Percentiles rank a stretch among this genome's conserved stretches.
phyloP scores from a whole-genome alignment of 35 echinoderm and acorn worm species.

The Ophiothrix spiculata region DNA sequence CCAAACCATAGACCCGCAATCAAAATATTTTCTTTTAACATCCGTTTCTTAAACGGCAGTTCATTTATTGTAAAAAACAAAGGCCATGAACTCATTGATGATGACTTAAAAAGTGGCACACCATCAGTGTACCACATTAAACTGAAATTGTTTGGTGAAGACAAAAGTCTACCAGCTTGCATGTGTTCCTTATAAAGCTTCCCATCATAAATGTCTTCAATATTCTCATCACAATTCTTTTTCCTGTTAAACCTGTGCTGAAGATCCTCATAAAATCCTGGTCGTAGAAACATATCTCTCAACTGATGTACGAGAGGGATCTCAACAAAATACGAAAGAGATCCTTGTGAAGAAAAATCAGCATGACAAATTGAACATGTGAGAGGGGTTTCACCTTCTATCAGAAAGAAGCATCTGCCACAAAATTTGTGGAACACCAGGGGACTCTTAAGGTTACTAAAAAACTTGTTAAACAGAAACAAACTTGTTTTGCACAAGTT shows the following conservation, averaged over 20 bases:
- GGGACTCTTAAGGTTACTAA: background rate
- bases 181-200: slow-evolving; percentile 20
- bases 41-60: slow-evolving; percentile 29
- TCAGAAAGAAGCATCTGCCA: background rate
- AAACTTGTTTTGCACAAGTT: background rate
- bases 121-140: slow-evolving; percentile 76
- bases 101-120: slow-evolving; percentile 66
- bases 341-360: too few relatives aligned
- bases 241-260: slow-evolving; percentile 47
- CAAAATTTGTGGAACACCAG: background rate
- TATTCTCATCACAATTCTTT: slow-evolving; percentile 38
- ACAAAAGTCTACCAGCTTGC: slow-evolving; percentile 3
- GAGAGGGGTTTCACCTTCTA: background rate
- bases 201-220: slow-evolving; percentile 84
- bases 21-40: slow-evolving; percentile 66
- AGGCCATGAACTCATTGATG: slow-evolving; percentile 53
- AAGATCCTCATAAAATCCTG: slow-evolving; percentile 39
- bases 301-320: slow-evolving; percentile 37
- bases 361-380: too few relatives aligned
- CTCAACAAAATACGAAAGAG: slow-evolving; percentile 47
- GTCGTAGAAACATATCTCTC: slow-evolving; percentile 10
- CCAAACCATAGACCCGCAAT: slow-evolving; percentile 77
- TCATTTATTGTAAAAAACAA: slow-evolving; percentile 72
- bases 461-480: background rate
- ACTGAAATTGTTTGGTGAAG: slow-evolving; percentile 37